These are phyloP conservation scores for Melopsittacus undulatus DNA, from an alignment of 2,797 vertebrate genomes.

Conservation along the genomic window DNA sequence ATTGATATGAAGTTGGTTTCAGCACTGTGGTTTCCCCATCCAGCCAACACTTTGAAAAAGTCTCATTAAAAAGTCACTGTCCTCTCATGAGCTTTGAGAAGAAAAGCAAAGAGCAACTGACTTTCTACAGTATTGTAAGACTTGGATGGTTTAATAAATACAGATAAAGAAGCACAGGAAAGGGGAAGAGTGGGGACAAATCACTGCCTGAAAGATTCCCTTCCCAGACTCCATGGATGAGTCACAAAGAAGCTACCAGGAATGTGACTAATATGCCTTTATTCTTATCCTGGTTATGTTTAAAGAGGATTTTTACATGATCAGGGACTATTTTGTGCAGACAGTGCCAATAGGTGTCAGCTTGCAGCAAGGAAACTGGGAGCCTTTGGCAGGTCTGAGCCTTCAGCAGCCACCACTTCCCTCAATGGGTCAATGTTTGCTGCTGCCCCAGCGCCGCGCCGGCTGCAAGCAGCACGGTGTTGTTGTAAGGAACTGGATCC, in stretches of 20 bases:
- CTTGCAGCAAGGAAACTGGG: background rate
- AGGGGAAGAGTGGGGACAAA: background rate
- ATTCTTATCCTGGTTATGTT: background rate
- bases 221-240: fast-evolving
- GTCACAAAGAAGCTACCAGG: background rate
- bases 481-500: slow-evolving; percentile 31
- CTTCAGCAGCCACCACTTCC: background rate
- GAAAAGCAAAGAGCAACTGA: background rate
- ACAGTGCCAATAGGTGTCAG: background rate
- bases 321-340: background rate
- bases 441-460: background rate
- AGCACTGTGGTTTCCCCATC: background rate
- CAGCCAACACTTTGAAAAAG: background rate
- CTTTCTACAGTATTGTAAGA: background rate
- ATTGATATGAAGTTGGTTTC: background rate
- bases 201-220: background rate
- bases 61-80: background rate
- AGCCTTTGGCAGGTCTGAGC: background rate
- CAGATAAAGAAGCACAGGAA: background rate
- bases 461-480: background rate
- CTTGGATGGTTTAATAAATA: background rate
- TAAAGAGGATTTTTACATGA: background rate
- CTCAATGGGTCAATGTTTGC: slow-evolving; percentile 1
- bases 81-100: background rate
- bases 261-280: background rate